These are phyloP conservation scores for Diphyllodes magnificus DNA, from an alignment of 2,113 vertebrate species.

Conservation along the genomic window DNA sequence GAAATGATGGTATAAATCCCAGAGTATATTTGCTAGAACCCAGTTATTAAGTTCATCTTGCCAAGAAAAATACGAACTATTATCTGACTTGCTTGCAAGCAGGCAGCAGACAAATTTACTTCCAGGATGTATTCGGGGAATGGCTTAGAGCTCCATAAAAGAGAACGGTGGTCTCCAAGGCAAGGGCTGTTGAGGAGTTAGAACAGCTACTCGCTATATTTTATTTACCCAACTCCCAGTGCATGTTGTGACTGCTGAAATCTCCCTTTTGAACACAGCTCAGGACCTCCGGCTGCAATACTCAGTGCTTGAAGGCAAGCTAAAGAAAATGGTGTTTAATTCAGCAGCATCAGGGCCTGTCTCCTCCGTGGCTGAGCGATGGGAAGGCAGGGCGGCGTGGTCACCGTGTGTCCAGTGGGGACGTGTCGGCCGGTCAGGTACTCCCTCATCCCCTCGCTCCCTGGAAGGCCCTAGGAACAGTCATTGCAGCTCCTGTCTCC, in stretches of 20 bases:
- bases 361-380: rapidly evolving
- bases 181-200: background rate
- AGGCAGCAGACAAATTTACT: background rate
- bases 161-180: rapidly evolving
- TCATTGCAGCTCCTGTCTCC: background rate
- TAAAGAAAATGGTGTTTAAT: background rate
- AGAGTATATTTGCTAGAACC: background rate
- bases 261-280: background rate
- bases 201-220: rapidly evolving
- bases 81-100: background rate
- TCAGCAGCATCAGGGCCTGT: background rate
- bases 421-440: rapidly evolving
- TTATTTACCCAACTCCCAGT: background rate
- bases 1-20: background rate
- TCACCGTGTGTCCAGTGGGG: rapidly evolving
- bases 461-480: rapidly evolving
- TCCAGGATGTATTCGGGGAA: background rate
- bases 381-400: rapidly evolving
- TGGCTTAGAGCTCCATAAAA: background rate
- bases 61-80: background rate
- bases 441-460: no score
- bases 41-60: background rate
- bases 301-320: background rate
- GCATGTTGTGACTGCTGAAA: background rate
- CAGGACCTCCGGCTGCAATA: background rate